Percentiles rank a stretch among this genome's conserved stretches.
Evolutionary conservation across 35 echinoderm and acorn worm species (phyloP).

Genomic region (Ophiothrix spiculata): DNA sequence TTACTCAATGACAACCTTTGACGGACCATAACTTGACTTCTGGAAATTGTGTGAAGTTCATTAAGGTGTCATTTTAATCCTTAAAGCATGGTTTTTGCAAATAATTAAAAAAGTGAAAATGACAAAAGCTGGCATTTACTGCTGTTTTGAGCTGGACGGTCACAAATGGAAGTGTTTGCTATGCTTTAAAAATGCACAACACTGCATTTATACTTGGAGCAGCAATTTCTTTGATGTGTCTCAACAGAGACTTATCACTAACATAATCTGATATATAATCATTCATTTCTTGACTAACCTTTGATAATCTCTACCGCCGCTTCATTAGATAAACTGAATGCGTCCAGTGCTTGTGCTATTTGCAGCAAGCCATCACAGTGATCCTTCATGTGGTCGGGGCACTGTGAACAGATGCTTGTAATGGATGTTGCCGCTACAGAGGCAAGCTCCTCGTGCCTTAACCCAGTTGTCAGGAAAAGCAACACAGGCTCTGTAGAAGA

Average conservation of each 20-base stretch:
- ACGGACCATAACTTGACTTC: too few relatives aligned
- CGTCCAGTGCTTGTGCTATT: conserved; percentile 82
- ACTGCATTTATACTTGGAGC: background rate
- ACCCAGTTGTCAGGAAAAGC: conserved; percentile 60
- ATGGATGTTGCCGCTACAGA: conserved; percentile 82
- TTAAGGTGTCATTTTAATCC: too few relatives aligned
- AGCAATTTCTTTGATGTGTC: background rate
- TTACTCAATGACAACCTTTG: too few relatives aligned
- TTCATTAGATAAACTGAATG: conserved; percentile 79
- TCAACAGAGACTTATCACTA: background rate
- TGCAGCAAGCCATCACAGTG: conserved; percentile 91
- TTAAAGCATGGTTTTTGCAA: too few relatives aligned
- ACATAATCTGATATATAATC: background rate
- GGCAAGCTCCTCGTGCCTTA: conserved; percentile 43
- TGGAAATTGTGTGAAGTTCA: too few relatives aligned
- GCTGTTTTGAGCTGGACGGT: too few relatives aligned
- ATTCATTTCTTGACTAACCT: conserved; percentile 42
- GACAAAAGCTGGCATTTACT: too few relatives aligned
- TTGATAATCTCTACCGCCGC: conserved; percentile 82
- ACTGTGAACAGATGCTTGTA: conserved; percentile 68
- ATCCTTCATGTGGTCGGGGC: conserved; percentile 68
- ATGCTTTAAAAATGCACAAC: too few relatives aligned
- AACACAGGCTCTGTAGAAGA: conserved; percentile 59
- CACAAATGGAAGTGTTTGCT: too few relatives aligned
- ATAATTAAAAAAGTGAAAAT: too few relatives aligned